These are phyloP conservation scores for Drosophila formosana DNA, from an alignment of 2,888 invertebrate species.

Conservation along the genomic window DNA sequence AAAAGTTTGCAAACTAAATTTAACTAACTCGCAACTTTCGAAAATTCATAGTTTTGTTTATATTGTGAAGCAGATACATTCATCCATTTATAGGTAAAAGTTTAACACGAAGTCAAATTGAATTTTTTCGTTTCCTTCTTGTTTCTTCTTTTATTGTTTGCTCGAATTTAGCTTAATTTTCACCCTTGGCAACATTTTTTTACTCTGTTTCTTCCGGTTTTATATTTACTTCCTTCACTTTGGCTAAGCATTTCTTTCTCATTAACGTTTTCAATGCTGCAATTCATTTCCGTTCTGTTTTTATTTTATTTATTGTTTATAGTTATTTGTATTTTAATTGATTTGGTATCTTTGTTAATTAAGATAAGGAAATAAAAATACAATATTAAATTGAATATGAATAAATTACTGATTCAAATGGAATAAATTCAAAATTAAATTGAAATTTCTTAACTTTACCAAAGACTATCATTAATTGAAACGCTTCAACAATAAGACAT, in stretches of 20 bases:
- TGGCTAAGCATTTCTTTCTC: constrained; percentile 8
- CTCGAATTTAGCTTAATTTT: constrained; percentile 20
- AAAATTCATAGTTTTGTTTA: constrained; percentile 18
- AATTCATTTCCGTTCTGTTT: constrained; percentile 23
- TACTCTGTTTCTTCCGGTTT: constrained; percentile 9
- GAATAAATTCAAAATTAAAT: background rate
- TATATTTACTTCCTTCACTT: constrained; percentile 2
- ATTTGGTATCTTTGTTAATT: too few species aligned
- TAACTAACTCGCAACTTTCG: constrained; percentile 18
- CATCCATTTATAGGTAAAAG: constrained; percentile 4
- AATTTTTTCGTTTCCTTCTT: constrained; percentile 6
- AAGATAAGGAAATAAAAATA: too few species aligned
- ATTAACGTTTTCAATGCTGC: constrained; percentile 8
- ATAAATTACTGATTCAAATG: too few species aligned
- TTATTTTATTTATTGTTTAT: background rate
- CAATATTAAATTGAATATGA: too few species aligned
- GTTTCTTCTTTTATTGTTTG: constrained; percentile 12
- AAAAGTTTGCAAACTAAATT: constrained; percentile 16
- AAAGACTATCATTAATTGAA: too few species aligned
- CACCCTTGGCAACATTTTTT: background rate
- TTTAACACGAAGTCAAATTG: constrained; percentile 15
- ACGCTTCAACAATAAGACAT: background rate
- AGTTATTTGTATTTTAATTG: too few species aligned
- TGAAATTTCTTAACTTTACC: background rate
- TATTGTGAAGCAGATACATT: constrained; percentile 2